phyloP scores from a whole-genome alignment of 1,140 invertebrate species.

The Drosophila carrolli region DNA sequence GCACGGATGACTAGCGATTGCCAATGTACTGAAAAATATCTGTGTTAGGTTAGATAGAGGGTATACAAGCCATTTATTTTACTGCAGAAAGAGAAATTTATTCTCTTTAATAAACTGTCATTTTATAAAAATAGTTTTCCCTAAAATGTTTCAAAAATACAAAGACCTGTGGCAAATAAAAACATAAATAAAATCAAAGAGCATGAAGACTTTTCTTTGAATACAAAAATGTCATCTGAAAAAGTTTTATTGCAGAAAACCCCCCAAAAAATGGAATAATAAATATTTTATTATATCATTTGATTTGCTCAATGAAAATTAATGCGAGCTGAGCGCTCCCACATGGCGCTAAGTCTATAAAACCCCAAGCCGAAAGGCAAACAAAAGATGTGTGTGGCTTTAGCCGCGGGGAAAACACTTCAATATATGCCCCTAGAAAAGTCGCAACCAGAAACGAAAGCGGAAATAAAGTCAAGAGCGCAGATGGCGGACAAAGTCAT shows the following conservation, averaged over 20 bases:
- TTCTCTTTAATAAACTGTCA: too few relatives aligned
- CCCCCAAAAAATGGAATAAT: constrained; percentile 14
- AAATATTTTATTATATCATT: constrained; percentile 49
- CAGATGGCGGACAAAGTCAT: constrained; percentile 21
- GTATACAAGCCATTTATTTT: too few relatives aligned
- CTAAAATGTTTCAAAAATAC: too few relatives aligned
- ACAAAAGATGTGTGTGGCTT: constrained; percentile 32
- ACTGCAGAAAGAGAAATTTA: too few relatives aligned
- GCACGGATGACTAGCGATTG: constrained; percentile 6
- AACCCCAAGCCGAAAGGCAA: constrained; percentile 33
- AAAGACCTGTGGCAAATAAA: too few relatives aligned
- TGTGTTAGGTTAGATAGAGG: constrained; percentile 4
- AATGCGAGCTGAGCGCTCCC: constrained; percentile 44
- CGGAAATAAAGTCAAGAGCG: constrained; percentile 25
- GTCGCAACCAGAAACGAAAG: background rate
- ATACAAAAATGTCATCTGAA: background rate
- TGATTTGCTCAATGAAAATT: constrained; percentile 61
- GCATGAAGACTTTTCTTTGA: background rate
- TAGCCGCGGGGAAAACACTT: background rate
- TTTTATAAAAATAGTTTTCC: too few relatives aligned
- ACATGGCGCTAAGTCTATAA: constrained; percentile 48
- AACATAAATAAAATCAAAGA: background rate
- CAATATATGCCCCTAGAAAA: constrained; percentile 14
- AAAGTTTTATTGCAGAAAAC: background rate
- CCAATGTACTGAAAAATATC: constrained; percentile 20